Conservation (phyloP, 35 echinoderm and acorn worm genomes). For the Ophiothrix spiculata region DNA sequence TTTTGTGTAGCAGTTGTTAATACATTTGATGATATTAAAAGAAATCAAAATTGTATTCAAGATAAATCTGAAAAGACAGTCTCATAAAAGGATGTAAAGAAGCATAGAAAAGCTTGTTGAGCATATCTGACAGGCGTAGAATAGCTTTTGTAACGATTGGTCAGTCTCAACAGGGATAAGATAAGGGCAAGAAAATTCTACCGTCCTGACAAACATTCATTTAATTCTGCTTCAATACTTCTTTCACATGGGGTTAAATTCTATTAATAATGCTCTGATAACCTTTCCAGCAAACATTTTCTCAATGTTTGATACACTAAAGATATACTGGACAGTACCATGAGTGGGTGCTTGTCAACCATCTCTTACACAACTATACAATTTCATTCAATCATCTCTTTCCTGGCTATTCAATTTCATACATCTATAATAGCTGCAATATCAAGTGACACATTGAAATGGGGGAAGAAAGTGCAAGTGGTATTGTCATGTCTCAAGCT, state of each 20-base stretch:
- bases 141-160: not conserved
- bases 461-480: not conserved
- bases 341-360: not conserved
- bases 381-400: not conserved
- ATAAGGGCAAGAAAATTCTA: too few species aligned
- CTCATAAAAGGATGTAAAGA: not conserved
- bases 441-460: not conserved
- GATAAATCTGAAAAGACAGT: conserved; percentile 1
- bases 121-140: not conserved
- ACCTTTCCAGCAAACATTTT: conserved; percentile 5
- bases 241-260: conserved; percentile 10
- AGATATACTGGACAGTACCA: not conserved
- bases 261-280: not conserved
- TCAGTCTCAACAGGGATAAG: not conserved
- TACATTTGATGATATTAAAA: not conserved
- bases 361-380: not conserved
- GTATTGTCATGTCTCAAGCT: too few species aligned
- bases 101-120: not conserved
- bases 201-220: conserved; percentile 3
- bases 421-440: not conserved
- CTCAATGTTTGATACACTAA: not conserved
- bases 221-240: not conserved
- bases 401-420: not conserved
- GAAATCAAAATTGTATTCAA: conserved; percentile 7
- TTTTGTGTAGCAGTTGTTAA: not conserved